Evolutionary conservation across 2,113 vertebrate genomes (phyloP), one percentile per base, ranked within the genome.

Genomic region (Scomber japonicus): DNA sequence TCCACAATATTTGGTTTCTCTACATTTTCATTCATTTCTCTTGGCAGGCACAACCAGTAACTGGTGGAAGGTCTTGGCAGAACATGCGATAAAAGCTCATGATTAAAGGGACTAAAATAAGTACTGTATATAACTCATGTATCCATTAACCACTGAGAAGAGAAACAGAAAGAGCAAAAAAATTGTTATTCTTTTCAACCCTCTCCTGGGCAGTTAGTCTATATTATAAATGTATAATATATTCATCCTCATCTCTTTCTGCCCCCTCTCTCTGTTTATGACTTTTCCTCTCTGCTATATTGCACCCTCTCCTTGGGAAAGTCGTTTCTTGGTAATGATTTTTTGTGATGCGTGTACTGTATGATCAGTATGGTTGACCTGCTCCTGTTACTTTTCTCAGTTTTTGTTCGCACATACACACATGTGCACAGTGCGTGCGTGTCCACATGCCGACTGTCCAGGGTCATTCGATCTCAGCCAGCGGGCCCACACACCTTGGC

Each of bases 21-120:
- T 81, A 91, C 79, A 88, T 94, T 92, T 92, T 92, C 89, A 93
- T 92, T 94, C 92, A 93, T 93, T 94, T 93, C 89, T 92, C 86
- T 94, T 95, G 94, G 94, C 93, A 94, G 82, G 54, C 71, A 11
- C 27, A 19, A 45, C 78, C 81, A 90, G 90, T 78, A 67, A 91
- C 88, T 92, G 91, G 91, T 89, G 90, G 91, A 94, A 91, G 92
- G 91, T 91, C 87, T 94, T 93, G 94, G 94, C 93, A 94, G 91
- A 64, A 88, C 78, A 76, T 89, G 83, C 84, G 81, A 91, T 90
- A 91, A 93, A 93, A 91, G 84, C 87, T 94, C 91, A 94, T 92
- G 94, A 95, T 94, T 94, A 95, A 94, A 94, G 93, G 90, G 91
- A 80, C 91, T 91, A 91, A 94, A 95, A 94, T 92, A 93, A 94